These are phyloP conservation scores for Scaptomyza pallida DNA, from an alignment of 1,140 invertebrate genomes.

Conservation along the genomic window DNA sequence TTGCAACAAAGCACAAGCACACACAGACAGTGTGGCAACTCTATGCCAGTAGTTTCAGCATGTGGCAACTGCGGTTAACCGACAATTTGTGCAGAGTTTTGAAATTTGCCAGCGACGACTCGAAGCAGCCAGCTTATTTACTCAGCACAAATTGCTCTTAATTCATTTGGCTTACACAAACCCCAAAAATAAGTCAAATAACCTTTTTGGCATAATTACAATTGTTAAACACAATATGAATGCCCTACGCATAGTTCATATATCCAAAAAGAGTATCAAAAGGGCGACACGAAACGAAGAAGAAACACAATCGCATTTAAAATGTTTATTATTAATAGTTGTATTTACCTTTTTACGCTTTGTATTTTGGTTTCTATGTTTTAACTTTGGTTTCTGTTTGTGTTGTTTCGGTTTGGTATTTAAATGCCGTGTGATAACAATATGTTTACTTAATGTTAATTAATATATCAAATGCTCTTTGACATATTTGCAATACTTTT, in stretches of 20 bases:
- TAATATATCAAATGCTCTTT: conserved; percentile 74
- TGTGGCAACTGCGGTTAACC: conserved; percentile 76
- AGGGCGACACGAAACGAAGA: neutral
- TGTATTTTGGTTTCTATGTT: conserved; percentile 53
- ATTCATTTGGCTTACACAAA: conserved; percentile 59
- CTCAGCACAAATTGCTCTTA: conserved; percentile 62
- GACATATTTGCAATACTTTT: neutral
- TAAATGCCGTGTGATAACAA: conserved; percentile 80
- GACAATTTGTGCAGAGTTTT: conserved; percentile 73
- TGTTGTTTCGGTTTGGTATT: conserved; percentile 44
- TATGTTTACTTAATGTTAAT: conserved; percentile 78
- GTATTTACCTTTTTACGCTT: conserved; percentile 65
- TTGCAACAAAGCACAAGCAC: conserved; percentile 10
- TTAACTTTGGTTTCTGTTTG: conserved; percentile 44
- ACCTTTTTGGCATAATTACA: neutral
- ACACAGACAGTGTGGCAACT: conserved; percentile 18
- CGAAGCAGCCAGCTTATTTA: conserved; percentile 47
- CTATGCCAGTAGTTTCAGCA: conserved; percentile 65
- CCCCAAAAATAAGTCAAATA: neutral
- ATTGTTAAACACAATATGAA: neutral
- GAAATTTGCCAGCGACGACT: conserved; percentile 21
- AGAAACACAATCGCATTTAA: conserved; percentile 51
- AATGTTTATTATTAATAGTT: conserved; percentile 80
- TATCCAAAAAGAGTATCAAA: neutral
- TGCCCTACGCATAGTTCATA: neutral